Evolutionary conservation across 2,113 vertebrate species (phyloP).

Genomic region (Phoxinus phoxinus): DNA sequence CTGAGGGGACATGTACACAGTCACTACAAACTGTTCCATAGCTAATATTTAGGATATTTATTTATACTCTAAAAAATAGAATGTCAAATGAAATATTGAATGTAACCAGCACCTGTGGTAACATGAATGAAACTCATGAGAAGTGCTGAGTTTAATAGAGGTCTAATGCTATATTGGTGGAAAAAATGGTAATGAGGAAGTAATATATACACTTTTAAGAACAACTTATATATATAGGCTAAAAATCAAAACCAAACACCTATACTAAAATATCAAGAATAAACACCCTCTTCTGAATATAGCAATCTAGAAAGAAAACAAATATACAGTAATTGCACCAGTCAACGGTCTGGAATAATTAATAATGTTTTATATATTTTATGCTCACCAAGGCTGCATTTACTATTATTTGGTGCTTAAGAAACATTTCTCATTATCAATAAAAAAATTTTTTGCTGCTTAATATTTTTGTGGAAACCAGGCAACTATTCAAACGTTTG

Average conservation of each 20-base stretch:
- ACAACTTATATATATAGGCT: background rate
- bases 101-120: background rate
- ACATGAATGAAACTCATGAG: background rate
- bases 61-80: too few relatives aligned
- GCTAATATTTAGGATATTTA: too few relatives aligned
- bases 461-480: too few relatives aligned
- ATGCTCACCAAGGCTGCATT: background rate
- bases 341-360: too few relatives aligned
- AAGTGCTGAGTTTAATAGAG: background rate
- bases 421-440: background rate
- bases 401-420: background rate
- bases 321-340: too few relatives aligned
- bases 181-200: background rate
- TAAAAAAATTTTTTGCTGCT: background rate
- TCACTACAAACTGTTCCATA: background rate
- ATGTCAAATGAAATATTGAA: background rate
- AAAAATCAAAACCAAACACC: too few relatives aligned
- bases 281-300: too few relatives aligned
- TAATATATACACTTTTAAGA: background rate
- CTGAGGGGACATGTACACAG: background rate
- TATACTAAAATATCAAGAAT: too few relatives aligned
- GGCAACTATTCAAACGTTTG: too few relatives aligned
- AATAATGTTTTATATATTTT: too few relatives aligned
- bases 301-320: too few relatives aligned
- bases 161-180: background rate